Percentiles rank a stretch among this genome's conserved stretches.
These are phyloP conservation scores for Nomada flava DNA, from an alignment of 2,888 invertebrate species.

Conservation along the genomic window DNA sequence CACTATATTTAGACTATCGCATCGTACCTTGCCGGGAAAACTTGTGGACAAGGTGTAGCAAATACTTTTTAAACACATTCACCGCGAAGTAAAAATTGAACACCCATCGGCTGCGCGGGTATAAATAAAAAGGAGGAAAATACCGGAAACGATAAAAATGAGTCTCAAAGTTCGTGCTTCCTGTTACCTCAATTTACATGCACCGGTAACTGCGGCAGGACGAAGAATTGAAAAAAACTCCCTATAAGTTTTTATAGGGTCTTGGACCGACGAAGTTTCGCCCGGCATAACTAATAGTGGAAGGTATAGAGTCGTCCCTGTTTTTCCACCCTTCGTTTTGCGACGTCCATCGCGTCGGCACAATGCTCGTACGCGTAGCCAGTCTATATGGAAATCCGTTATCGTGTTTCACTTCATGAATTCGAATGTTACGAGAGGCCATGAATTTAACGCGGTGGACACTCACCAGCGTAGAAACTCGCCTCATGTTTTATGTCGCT, in stretches of 20 bases:
- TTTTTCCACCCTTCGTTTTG: conserved; percentile 20
- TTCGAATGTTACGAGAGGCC: conserved; percentile 45
- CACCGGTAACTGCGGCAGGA: background rate
- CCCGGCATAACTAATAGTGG: background rate
- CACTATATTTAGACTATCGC: background rate
- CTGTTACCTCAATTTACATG: background rate
- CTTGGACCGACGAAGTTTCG: conserved; percentile 3
- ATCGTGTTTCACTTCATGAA: conserved; percentile 44
- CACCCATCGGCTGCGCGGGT: too few relatives aligned
- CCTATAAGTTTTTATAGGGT: background rate
- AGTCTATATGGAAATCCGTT: conserved; percentile 48
- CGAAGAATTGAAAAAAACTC: background rate
- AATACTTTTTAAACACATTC: too few relatives aligned
- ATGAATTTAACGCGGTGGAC: conserved; percentile 38
- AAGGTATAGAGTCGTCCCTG: conserved; percentile 3
- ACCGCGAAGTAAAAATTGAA: too few relatives aligned
- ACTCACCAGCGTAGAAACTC: background rate
- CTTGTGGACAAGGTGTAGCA: background rate
- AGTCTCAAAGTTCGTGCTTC: too few relatives aligned
- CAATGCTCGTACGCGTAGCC: conserved; percentile 21
- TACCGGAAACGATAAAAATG: too few relatives aligned
- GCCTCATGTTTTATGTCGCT: conserved; percentile 15
- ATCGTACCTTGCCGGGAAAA: background rate
- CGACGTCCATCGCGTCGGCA: conserved; percentile 11
- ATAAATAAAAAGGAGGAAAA: too few relatives aligned